Conservation (phyloP, 1,140 invertebrate genomes). For the Drosophila ogumai region DNA sequence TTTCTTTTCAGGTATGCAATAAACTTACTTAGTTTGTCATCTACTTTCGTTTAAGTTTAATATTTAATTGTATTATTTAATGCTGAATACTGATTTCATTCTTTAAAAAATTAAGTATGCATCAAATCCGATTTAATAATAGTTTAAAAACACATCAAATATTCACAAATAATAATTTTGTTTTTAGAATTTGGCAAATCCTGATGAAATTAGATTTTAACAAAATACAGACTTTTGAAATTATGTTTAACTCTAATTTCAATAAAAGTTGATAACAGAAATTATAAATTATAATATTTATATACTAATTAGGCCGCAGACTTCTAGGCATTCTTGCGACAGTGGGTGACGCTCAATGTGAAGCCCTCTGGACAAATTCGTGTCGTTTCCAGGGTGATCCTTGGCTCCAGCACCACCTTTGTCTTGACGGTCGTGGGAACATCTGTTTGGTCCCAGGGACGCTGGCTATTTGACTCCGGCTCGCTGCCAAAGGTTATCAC, state of each 20-base stretch:
- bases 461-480: not conserved
- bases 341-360: slow-evolving; percentile 27
- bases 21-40: not conserved
- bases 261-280: not conserved
- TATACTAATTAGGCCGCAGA: no score
- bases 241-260: not conserved
- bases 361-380: slow-evolving; percentile 38
- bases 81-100: not conserved
- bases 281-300: not conserved
- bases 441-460: slow-evolving; percentile 8
- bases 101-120: no score
- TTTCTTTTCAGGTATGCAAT: not conserved
- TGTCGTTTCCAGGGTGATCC: slow-evolving; percentile 52
- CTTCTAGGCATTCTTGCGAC: slow-evolving; percentile 47
- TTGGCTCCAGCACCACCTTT: slow-evolving; percentile 25
- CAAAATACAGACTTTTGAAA: not conserved
- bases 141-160: not conserved
- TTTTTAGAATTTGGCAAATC: no score
- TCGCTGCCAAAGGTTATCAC: slow-evolving; percentile 14
- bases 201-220: not conserved
- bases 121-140: not conserved
- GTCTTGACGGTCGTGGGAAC: not conserved
- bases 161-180: no score
- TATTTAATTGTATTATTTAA: not conserved
- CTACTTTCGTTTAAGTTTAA: not conserved